Evolutionary conservation across 2,113 vertebrate species (phyloP).

Genomic region (Siniperca chuatsi): DNA sequence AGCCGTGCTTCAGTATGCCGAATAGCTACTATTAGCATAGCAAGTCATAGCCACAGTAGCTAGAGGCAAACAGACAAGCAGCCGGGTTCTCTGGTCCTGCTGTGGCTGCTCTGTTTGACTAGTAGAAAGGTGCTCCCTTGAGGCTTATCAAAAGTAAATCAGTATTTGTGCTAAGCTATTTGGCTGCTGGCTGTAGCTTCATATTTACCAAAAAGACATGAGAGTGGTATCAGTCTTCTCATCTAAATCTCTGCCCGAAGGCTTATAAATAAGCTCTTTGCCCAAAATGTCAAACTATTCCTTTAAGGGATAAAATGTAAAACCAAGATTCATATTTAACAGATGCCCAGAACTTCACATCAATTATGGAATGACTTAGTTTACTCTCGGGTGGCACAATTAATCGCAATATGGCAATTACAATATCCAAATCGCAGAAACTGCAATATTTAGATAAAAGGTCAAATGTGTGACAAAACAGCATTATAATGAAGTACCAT

Average conservation of each 20-base stretch:
- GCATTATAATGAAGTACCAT: too few relatives aligned
- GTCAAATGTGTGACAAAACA: too few relatives aligned
- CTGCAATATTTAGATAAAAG: too few relatives aligned
- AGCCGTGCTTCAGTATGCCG: neutral
- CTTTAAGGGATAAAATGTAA: neutral
- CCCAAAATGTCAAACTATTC: neutral
- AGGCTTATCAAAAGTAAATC: neutral
- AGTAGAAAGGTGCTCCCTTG: neutral
- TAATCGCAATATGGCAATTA: too few relatives aligned
- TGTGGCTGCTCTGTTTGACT: neutral
- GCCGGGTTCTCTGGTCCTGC: neutral
- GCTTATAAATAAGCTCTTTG: neutral
- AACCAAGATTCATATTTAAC: neutral
- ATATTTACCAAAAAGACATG: neutral
- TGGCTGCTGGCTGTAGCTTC: neutral
- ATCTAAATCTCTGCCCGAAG: neutral
- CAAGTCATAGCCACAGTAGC: neutral
- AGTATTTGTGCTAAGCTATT: neutral
- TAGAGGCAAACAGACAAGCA: neutral
- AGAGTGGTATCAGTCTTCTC: neutral
- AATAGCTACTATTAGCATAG: neutral
- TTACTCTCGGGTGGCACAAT: neutral
- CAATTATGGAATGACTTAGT: conserved; percentile 83
- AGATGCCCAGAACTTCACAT: conserved; percentile 63
- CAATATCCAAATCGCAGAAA: too few relatives aligned